These are phyloP conservation scores for Rhagoletis pomonella DNA, from an alignment of 1,140 invertebrate species.

Conservation along the genomic window DNA sequence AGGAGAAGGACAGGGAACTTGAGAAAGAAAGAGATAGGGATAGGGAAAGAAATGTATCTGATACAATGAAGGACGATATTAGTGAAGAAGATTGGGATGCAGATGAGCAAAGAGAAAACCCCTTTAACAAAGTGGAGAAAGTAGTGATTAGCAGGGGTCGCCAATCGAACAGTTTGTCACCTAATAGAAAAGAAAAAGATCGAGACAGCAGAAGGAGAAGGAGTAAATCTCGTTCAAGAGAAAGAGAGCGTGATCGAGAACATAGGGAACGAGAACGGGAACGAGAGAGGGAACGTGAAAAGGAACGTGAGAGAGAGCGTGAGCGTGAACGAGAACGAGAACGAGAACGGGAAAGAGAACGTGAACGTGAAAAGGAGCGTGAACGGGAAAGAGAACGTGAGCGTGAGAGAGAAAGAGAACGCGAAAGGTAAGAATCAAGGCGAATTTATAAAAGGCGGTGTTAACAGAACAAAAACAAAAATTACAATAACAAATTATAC, in stretches of 20 bases:
- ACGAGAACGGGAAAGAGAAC: conserved; percentile 74
- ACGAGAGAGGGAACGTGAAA: conserved; percentile 66
- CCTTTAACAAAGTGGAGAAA: neutral
- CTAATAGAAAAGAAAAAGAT: conserved; percentile 72
- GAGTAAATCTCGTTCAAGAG: conserved; percentile 74
- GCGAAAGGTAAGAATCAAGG: conserved; percentile 55
- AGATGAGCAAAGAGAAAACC: conserved; percentile 62
- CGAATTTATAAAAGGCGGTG: no score
- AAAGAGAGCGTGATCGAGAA: conserved; percentile 67
- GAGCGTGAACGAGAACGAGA: conserved; percentile 77
- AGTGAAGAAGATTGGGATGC: conserved; percentile 75
- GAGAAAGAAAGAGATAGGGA: conserved; percentile 75
- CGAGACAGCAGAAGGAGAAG: conserved; percentile 68
- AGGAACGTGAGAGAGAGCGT: conserved; percentile 64
- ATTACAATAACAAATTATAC: no score
- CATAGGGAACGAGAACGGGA: conserved; percentile 73
- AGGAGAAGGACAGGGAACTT: conserved; percentile 74
- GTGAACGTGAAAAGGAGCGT: conserved; percentile 61
- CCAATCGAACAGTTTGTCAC: conserved; percentile 61
- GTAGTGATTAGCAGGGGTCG: neutral
- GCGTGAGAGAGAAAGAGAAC: conserved; percentile 76
- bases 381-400: conserved; percentile 78
- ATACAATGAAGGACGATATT: conserved; percentile 59
- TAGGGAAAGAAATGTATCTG: conserved; percentile 66
- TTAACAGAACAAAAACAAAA: no score